Conservation (phyloP, 2,113 vertebrate species). For the Apteryx owenii region DNA sequence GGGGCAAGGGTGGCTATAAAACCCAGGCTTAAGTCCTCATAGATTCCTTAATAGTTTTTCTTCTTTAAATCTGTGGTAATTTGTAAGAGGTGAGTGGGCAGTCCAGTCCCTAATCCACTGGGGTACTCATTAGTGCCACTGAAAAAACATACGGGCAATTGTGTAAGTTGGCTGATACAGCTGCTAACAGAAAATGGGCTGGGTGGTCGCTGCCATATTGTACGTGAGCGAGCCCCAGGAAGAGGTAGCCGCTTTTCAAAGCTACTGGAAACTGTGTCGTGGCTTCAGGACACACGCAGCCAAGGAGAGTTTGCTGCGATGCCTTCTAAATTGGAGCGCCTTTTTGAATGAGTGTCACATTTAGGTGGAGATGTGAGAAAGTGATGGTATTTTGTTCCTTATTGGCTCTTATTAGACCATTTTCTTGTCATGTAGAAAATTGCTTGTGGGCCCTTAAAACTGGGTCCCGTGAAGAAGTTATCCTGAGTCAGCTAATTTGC, state of each 20-base stretch:
- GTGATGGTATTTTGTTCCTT: neutral
- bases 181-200: neutral
- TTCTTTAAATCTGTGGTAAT: slow-evolving; percentile 37
- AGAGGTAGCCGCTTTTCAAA: neutral
- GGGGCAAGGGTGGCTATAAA: slow-evolving; percentile 64
- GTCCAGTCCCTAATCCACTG: neutral
- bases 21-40: slow-evolving; percentile 9
- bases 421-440: neutral
- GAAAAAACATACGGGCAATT: rapidly evolving
- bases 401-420: neutral
- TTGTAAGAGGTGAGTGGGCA: slow-evolving; percentile 39
- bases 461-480: neutral
- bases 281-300: neutral
- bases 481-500: slow-evolving; percentile 9
- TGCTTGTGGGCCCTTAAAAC: neutral
- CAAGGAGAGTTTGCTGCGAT: neutral
- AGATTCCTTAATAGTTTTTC: slow-evolving; percentile 39
- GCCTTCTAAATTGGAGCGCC: neutral
- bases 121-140: slow-evolving; percentile 46
- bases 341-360: neutral
- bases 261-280: neutral
- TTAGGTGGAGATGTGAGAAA: rapidly evolving
- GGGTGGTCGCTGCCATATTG: neutral
- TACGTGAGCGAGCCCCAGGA: neutral
- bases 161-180: neutral